phyloP scores from a whole-genome alignment of 2,888 invertebrate genomes.

The Tachina lurida region DNA sequence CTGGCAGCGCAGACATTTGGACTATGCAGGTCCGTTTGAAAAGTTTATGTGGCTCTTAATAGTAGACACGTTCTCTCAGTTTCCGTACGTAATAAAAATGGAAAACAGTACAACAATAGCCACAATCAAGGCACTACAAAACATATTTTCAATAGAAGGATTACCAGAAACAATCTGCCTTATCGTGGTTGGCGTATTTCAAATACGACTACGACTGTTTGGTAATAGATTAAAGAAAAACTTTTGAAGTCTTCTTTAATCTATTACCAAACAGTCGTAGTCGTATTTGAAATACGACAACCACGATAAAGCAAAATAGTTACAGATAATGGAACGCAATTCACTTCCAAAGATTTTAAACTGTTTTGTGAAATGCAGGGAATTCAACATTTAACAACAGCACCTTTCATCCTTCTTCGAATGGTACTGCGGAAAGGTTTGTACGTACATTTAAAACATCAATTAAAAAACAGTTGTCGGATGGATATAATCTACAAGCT shows the following conservation, averaged over 20 bases:
- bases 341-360: conserved; percentile 47
- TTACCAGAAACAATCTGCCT: conserved; percentile 44
- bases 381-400: conserved; percentile 39
- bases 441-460: conserved; percentile 41
- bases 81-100: not conserved
- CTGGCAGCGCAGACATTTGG: conserved; percentile 39
- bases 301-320: too few species aligned
- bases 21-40: conserved; percentile 39
- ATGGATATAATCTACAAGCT: conserved; percentile 15
- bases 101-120: conserved; percentile 21
- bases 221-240: too few species aligned
- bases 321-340: conserved; percentile 35
- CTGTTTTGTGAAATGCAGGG: conserved; percentile 19
- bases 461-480: conserved; percentile 27
- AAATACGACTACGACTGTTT: too few species aligned
- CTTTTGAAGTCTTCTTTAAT: too few species aligned
- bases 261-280: too few species aligned
- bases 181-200: too few species aligned
- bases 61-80: too few species aligned
- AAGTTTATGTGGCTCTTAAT: conserved; percentile 14
- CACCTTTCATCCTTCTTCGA: conserved; percentile 50
- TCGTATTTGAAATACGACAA: too few species aligned
- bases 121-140: conserved; percentile 34
- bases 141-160: conserved; percentile 40
- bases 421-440: conserved; percentile 49